Percentiles rank a stretch among this genome's conserved stretches.
Evolutionary conservation across 2,797 vertebrate genomes (phyloP).

Genomic region (Cyclopterus lumpus): DNA sequence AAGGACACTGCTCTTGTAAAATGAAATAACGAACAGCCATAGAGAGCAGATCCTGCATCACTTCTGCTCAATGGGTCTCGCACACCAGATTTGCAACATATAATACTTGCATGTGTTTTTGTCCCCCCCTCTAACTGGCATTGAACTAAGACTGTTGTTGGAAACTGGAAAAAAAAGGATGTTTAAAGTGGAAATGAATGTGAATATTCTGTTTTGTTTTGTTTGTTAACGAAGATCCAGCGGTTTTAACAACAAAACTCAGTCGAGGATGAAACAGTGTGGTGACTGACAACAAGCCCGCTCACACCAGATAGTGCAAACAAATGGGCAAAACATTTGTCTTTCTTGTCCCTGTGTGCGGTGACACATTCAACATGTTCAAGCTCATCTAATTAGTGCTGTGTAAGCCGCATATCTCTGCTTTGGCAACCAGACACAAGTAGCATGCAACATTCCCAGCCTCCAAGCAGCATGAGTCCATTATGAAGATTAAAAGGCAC

Average conservation of each 20-base stretch:
- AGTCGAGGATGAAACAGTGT: background rate
- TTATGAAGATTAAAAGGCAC: constrained; percentile 22
- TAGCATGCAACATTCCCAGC: background rate
- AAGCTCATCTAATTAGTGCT: constrained; percentile 48
- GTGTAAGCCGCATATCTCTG: constrained; percentile 42
- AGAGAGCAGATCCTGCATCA: background rate
- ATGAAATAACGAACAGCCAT: background rate
- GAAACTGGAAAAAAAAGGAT: background rate
- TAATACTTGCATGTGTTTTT: background rate
- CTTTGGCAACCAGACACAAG: constrained; percentile 43
- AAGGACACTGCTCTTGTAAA: background rate
- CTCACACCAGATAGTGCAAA: background rate
- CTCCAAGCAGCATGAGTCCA: constrained; percentile 20
- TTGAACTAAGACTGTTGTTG: constrained; percentile 17
- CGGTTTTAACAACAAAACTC: background rate
- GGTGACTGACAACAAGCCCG: background rate
- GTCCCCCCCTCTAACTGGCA: constrained; percentile 17
- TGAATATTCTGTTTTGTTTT: background rate
- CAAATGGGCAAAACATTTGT: background rate
- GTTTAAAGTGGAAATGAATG: constrained; percentile 7
- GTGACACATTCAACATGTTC: constrained; percentile 36
- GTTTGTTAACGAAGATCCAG: background rate
- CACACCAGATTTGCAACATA: background rate
- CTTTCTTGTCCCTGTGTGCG: background rate
- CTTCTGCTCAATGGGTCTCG: background rate